phyloP scores from a whole-genome alignment of 2,797 vertebrate genomes.

The Orestias chungarensis region DNA sequence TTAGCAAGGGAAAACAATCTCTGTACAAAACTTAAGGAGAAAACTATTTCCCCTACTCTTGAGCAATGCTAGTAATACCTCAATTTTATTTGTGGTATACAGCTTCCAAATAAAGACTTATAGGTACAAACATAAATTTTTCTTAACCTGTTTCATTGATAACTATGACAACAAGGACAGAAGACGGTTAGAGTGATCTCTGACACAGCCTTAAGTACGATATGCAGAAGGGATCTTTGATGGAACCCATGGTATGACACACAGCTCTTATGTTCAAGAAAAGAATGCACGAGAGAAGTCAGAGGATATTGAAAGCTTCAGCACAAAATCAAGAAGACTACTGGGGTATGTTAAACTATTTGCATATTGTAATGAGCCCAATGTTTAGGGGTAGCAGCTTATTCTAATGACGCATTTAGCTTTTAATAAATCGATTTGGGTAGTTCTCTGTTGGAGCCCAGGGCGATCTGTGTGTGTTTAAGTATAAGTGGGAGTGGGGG shows the following conservation, averaged over 20 bases:
- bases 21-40: conserved; percentile 1
- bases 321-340: conserved; percentile 47
- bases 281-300: conserved; percentile 60
- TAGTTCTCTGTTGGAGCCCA: conserved; percentile 68
- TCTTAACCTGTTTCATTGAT: conserved; percentile 12
- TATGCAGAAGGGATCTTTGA: conserved; percentile 69
- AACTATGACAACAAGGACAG: conserved; percentile 31
- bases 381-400: conserved; percentile 80
- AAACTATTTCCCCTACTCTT: not conserved
- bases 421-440: conserved; percentile 82
- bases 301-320: conserved; percentile 60
- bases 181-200: conserved; percentile 48
- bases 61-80: not conserved
- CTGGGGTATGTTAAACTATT: conserved; percentile 58
- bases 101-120: conserved; percentile 31
- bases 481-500: conserved; percentile 14
- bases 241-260: conserved; percentile 58
- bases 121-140: conserved; percentile 28
- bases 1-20: conserved; percentile 7
- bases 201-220: conserved; percentile 23
- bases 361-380: conserved; percentile 81
- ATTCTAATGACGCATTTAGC: conserved; percentile 83
- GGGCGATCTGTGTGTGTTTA: conserved; percentile 32
- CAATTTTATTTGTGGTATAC: conserved; percentile 22
- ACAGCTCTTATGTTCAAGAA: conserved; percentile 63